Evolutionary conservation across 2,888 invertebrate species (phyloP), one percentile per base, ranked within the genome.

Genomic region (Drosophila pegasa): DNA sequence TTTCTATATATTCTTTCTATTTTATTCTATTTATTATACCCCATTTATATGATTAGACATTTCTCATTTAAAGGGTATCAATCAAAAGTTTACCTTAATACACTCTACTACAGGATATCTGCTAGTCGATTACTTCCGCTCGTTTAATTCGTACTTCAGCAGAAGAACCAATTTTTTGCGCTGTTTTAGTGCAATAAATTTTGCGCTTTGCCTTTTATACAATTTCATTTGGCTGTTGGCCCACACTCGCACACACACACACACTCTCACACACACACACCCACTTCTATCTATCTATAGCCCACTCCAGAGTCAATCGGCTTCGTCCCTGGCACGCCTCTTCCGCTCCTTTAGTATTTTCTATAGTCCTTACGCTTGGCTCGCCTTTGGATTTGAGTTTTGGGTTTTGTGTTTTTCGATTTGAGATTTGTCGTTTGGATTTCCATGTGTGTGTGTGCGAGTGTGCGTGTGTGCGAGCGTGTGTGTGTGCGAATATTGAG

Each of bases 361-460:
- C 68, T 45, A 60, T 64, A 61, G 74, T 68, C 74, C 79, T 71
- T 64, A 71, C 80, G 83, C 87, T 88, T 83, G 72, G 82, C 65
- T 88, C 83, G 88, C 80, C 86, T 80, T 86, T 80, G 88, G 88
- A 88, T 84, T 84, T 80, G 83, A 88, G 86, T 85, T 88, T 84
- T 80, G 80, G 83, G 86, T 87, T 87, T 76, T 71, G 71, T 75
- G 80, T 86, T 69, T 87, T 86, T 76, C 79, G 84, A 72, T 88
- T 87, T 84, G 63, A 86, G 81, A 86, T 88, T 84, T 84, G 72
- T 77, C 63, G 66, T 73, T 70, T 58, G 78, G 70, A 87, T 88
- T 86, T 83, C 33, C 31, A 43, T 48, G 57, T 54, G 57, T 58
- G 54, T 60, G 41, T 47, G 47, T 48, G 52, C 55, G 43, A 22